Base-by-base conservation (phyloP, 1,140 invertebrate species). In the Caenorhabditis brenneri region DNA sequence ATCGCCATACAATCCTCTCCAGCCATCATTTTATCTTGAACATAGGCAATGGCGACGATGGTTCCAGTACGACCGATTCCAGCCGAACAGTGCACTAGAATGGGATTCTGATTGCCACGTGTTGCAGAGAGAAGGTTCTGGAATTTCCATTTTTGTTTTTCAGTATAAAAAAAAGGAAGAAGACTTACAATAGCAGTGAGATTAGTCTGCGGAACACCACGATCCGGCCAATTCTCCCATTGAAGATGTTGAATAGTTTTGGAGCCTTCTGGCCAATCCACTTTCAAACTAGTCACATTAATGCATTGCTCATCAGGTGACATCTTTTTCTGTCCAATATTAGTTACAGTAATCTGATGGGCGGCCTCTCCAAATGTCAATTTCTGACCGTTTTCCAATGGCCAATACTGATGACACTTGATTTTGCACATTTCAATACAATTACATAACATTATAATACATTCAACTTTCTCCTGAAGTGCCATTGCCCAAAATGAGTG, bases 181-280 rank as follows among this genome's bases (percentile, higher is more conserved):
- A 0, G n/a, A 51, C 24, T 29, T 31, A 65, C 60, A 36, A 87
- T 79, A 16, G 82, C 87, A 36, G 87, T 87, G 1, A 80, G 29
- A 12, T 48, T 39, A 24, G 39, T 55, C 9, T 88, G 81, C 19
- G 87, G 87, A 6, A 88, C 79, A 58, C 85, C 80, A 33, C 84
- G 85, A 82, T 88, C 87, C 24, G 87, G 87, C 87, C 88, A 88
- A n/a, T n/a, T n/a, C n/a, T n/a, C n/a, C n/a, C n/a, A n/a, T n/a
- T n/a, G n/a, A n/a, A n/a, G n/a, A n/a, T 83, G 80, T 16, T 78
- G 46, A 48, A 83, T 31, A 7, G 29, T 69, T n/a, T 39, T 24
- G 16, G 53, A 48, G n/a, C 60, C 84, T n/a, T 83, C 60, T 22
- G n/a, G 27, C 24, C 81, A 60, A 9, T 69, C 46, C 6, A 78